Base-by-base conservation (phyloP, 2,113 vertebrate genomes). In the Coregonus clupeaformis region DNA sequence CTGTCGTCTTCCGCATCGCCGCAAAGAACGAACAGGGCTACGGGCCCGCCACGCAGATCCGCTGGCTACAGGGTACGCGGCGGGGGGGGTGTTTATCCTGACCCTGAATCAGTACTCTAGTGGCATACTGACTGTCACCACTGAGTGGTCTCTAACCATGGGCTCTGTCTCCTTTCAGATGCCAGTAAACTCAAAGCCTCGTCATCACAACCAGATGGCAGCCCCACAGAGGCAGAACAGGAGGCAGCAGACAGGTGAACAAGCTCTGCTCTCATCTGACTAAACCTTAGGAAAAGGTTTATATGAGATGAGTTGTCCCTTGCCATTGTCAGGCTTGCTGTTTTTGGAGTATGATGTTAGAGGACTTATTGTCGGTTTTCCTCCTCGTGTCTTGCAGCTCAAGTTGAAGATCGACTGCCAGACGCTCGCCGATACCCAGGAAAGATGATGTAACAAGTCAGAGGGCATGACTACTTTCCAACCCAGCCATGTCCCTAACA, bases 21-120 rank as follows among this genome's bases (percentile, higher is more conserved):
- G 98, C 98, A 5, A 98, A 98, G 90, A 99, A 99, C 0, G 98
- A 99, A 80, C 94, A 97, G 55, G 98, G 98, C 64, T 99, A 99
- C 0, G 98, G 98, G 71, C 98, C 98, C 0, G 97, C 98, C 2
- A 99, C 97, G 0, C 98, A 99, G 88, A 98, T 99, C 82, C 95
- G 98, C 83, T 99, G 98, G 98, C 95, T 99, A 62, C 98, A 99
- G 95, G 97, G 98, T 98, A 88, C 81, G 77, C 14, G 13, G 29
- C 25, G 14, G 68, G 13, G 64, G 25, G 64, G 1, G 13, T 6
- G 63, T 32, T 3, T 68, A n/a, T 20, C 52, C 32, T 18, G 27
- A 20, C n/a, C 22, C n/a, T 69, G n/a, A 42, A 42, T 42, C 36
- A 42, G 36, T 42, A 42, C 36, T 42, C 9, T 42, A 42, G 36